These are phyloP conservation scores for Spheniscus humboldti DNA, from an alignment of 2,797 vertebrate genomes.

Conservation along the genomic window DNA sequence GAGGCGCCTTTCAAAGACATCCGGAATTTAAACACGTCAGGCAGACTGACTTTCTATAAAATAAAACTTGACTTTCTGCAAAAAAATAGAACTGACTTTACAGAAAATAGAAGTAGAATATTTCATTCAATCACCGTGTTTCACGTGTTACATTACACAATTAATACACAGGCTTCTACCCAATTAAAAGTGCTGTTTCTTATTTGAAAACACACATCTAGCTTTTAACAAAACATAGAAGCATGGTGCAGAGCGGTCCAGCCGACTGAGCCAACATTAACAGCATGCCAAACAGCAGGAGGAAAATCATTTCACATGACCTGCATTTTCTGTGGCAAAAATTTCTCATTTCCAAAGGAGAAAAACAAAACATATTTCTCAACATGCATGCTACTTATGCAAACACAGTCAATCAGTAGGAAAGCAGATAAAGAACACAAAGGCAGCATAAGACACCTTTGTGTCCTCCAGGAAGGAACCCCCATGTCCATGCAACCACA, in stretches of 20 bases:
- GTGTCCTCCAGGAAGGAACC: not conserved
- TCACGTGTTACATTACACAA: not conserved
- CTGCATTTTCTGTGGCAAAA: not conserved
- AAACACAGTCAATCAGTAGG: not conserved
- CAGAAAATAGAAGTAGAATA: not conserved
- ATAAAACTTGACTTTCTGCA: not conserved
- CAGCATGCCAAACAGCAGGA: not conserved
- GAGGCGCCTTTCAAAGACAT: not conserved
- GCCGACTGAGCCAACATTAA: not conserved
- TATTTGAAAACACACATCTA: not conserved
- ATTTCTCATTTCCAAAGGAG: not conserved
- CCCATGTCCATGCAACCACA: too few relatives aligned
- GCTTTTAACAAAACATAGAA: not conserved
- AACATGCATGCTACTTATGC: not conserved
- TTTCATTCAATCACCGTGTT: not conserved
- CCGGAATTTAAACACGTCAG: not conserved
- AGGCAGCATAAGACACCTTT: not conserved
- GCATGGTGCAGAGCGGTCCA: fast-evolving
- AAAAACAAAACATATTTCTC: not conserved
- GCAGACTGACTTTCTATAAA: not conserved
- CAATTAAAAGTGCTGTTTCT: not conserved
- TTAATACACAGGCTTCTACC: not conserved
- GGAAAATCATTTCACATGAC: not conserved
- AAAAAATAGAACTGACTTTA: not conserved
- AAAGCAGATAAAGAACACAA: not conserved